Conservation (phyloP, 2,113 vertebrate species). For the Microcebus murinus region DNA sequence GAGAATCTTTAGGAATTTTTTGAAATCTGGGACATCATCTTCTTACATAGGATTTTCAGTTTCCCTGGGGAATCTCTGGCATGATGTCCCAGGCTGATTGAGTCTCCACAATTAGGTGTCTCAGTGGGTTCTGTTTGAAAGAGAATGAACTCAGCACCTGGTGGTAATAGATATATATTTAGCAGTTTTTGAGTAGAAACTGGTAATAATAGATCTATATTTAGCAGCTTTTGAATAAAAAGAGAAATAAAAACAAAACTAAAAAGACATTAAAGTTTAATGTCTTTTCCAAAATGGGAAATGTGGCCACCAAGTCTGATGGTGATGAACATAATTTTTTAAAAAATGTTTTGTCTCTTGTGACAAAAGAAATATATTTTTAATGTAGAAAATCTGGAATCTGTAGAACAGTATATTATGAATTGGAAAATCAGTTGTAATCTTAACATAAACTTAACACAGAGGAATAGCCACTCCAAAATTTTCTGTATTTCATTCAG, state of each 20-base stretch:
- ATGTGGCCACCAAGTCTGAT: not conserved
- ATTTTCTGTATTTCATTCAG: not conserved
- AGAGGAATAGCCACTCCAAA: not conserved
- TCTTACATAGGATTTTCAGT: conserved; percentile 15
- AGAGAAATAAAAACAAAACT: not conserved
- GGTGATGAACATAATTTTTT: not conserved
- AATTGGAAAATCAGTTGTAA: not conserved
- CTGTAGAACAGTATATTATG: not conserved
- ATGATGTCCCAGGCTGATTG: not conserved
- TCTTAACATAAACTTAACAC: not conserved
- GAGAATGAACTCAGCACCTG: not conserved
- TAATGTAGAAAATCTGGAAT: conserved; percentile 15
- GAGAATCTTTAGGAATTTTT: conserved; percentile 5
- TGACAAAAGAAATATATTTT: not conserved
- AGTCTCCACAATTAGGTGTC: not conserved
- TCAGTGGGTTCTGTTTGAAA: not conserved
- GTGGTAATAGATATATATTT: not conserved
- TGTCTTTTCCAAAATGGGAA: not conserved
- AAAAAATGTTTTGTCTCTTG: not conserved
- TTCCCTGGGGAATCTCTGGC: not conserved
- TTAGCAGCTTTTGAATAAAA: not conserved
- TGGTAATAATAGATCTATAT: not conserved
- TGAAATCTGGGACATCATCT: not conserved
- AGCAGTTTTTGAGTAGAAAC: not conserved
- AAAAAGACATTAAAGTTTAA: not conserved